Evolutionary conservation across 1,140 invertebrate species (phyloP), one percentile per base, ranked within the genome.

Genomic region (Dendrolimus punctatus): DNA sequence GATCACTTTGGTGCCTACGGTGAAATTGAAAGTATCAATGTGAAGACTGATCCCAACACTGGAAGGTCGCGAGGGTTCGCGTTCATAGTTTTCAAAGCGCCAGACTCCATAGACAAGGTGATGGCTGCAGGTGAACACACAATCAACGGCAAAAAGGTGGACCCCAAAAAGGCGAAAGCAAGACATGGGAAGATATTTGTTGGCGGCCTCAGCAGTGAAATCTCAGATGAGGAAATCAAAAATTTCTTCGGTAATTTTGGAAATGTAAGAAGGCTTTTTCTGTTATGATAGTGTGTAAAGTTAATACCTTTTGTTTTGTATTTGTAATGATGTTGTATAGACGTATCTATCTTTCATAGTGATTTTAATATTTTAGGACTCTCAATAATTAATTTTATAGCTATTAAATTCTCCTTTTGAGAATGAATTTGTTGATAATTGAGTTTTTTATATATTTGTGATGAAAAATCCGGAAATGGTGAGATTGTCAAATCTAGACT

Each of bases 131-230:
- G 93, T 10, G 95, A 97, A 61, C 97, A 98, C 81, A 90, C 94
- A 8, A 96, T 98, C 52, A 97, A 97, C 83, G 94, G 93, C 67
- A 98, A 98, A 76, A 96, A 96, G 84, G 95, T 98, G 51, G 96
- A 98, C 79, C 96, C 96, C 5, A 98, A 98, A 73, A 97, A 97
- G 80, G 96, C 96, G 0, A 97, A 97, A 83, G 96, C 96, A 0
- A 90, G 96, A 56, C 94, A 95, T 76, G 96, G 95, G 10, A 98
- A 98, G 89, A 96, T 98, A 58, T 98, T 98, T 89, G 96, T 98
- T 62, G 97, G 97, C 60, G 96, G 96, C 46, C 89, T 98, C 39
- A 94, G 95, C 51, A 92, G 93, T 71, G 95, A 98, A 87, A 90
- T 97, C 40, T 91, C 93, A 47, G 96, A 98, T 88, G 95, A 96